Evolutionary conservation across 2,797 vertebrate species (phyloP).

Genomic region (Hylomyscus alleni): DNA sequence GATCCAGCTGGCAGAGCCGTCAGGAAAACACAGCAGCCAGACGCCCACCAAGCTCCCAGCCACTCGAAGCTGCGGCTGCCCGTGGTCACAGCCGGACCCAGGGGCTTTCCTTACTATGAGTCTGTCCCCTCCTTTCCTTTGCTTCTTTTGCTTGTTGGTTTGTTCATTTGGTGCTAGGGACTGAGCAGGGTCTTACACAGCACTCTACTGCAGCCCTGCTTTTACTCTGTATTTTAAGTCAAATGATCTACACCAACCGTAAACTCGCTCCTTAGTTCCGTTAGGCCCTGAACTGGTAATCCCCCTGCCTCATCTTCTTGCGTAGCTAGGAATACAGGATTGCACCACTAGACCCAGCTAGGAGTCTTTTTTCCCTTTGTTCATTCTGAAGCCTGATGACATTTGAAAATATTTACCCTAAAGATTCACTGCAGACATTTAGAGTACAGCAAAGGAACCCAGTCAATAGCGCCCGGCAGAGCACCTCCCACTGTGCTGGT

Average conservation of each 20-base stretch:
- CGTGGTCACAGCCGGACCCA: background rate
- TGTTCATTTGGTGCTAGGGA: background rate
- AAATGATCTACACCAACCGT: background rate
- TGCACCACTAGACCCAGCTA: background rate
- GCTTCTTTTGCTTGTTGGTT: background rate
- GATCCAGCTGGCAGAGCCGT: constrained; percentile 94
- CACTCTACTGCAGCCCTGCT: no score
- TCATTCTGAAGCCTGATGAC: background rate
- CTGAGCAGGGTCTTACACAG: background rate
- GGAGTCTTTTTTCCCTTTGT: constrained; percentile 10
- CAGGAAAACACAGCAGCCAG: constrained; percentile 86
- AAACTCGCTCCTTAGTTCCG: background rate
- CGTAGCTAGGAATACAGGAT: background rate
- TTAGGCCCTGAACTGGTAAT: background rate
- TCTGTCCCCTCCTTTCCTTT: background rate
- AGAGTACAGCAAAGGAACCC: constrained; percentile 30
- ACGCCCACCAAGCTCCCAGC: background rate
- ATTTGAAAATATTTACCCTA: background rate
- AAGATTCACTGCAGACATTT: background rate
- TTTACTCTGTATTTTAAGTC: background rate
- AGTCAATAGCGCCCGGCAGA: background rate
- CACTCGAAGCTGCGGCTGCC: background rate
- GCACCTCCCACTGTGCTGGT: background rate
- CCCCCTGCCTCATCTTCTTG: background rate
- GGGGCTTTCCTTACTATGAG: background rate